Percentiles rank a stretch among this genome's conserved stretches.
phyloP scores from a whole-genome alignment of 2,888 invertebrate genomes.

The Artemia sinica region DNA sequence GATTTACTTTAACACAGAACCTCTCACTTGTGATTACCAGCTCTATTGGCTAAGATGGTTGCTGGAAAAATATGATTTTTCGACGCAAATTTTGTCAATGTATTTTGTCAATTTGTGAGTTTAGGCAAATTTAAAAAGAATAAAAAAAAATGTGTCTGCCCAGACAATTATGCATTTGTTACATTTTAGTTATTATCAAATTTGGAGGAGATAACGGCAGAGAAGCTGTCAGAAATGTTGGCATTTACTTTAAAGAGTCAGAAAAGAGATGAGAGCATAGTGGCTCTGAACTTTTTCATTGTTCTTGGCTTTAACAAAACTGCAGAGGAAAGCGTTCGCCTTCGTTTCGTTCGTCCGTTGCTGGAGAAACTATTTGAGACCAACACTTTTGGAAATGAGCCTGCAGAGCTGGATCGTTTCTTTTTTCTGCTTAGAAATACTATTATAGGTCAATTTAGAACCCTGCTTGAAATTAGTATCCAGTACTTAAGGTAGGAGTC shows the following conservation, averaged over 20 bases:
- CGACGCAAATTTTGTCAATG: too few relatives aligned
- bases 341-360: not conserved
- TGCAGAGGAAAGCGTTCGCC: constrained; percentile 1
- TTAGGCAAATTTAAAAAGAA: not conserved
- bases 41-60: too few relatives aligned
- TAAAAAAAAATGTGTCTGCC: constrained; percentile 2
- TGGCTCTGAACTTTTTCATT: not conserved
- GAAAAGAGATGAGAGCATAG: not conserved
- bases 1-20: too few relatives aligned
- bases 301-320: not conserved
- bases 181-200: not conserved
- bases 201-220: not conserved
- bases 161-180: not conserved
- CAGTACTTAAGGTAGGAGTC: not conserved
- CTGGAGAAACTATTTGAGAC: not conserved
- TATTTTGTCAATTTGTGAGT: too few relatives aligned
- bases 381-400: not conserved
- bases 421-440: not conserved
- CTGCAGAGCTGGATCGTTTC: not conserved
- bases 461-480: not conserved
- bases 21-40: too few relatives aligned
- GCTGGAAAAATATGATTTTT: too few relatives aligned
- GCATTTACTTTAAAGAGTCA: not conserved
- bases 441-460: not conserved
- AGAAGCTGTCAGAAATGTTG: not conserved